These are phyloP conservation scores for Drosophila acutilabella DNA, from an alignment of 2,888 invertebrate species.

Conservation along the genomic window DNA sequence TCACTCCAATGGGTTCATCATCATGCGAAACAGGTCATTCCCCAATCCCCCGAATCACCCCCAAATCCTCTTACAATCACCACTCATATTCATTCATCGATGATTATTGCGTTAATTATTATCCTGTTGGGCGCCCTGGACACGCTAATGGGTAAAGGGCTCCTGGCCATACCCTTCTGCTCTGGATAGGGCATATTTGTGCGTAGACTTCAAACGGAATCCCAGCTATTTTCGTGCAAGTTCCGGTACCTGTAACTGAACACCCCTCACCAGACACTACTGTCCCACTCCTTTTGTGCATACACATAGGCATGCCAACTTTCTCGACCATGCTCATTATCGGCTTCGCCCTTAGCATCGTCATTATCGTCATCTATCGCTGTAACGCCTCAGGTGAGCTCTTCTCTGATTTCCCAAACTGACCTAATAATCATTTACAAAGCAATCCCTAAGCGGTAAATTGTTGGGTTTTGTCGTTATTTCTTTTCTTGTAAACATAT, in stretches of 20 bases:
- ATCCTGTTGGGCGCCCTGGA: slow-evolving; percentile 51
- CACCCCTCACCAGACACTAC: not conserved
- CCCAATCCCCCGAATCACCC: not conserved
- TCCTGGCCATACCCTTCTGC: not conserved
- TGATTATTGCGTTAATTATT: slow-evolving; percentile 83
- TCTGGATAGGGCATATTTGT: slow-evolving; percentile 63
- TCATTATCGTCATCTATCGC: slow-evolving; percentile 1
- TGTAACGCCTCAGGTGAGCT: slow-evolving; percentile 22
- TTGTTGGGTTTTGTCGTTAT: slow-evolving; percentile 28
- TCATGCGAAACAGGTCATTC: slow-evolving; percentile 65
- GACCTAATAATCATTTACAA: slow-evolving; percentile 76
- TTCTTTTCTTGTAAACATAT: not conserved
- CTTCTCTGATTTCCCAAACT: slow-evolving; percentile 35
- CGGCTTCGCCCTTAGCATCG: not conserved
- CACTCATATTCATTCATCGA: slow-evolving; percentile 72
- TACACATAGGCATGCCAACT: slow-evolving; percentile 41
- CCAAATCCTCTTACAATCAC: not conserved
- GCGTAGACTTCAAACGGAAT: slow-evolving; percentile 82
- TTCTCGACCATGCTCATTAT: slow-evolving; percentile 29
- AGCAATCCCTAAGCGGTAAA: slow-evolving; percentile 44
- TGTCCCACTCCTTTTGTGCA: not conserved
- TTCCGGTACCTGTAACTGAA: slow-evolving; percentile 28
- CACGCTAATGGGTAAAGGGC: slow-evolving; percentile 23
- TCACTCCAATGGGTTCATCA: slow-evolving; percentile 57
- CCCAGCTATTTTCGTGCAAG: slow-evolving; percentile 72